Percentiles rank a stretch among this genome's conserved stretches.
These are phyloP conservation scores for Craniophora ligustri DNA, from an alignment of 2,888 invertebrate genomes.

Conservation along the genomic window DNA sequence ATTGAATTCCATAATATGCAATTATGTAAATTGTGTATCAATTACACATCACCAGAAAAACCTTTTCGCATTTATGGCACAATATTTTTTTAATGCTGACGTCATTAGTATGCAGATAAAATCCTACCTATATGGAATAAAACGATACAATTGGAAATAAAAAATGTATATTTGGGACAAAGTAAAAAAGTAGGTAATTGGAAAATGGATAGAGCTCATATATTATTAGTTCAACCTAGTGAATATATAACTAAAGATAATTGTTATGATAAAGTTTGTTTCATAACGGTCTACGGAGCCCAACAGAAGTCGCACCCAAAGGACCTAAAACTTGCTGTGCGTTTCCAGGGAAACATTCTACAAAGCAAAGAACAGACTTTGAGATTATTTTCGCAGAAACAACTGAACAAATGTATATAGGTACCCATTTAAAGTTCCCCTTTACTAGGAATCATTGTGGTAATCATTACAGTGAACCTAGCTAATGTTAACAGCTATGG, in stretches of 20 bases:
- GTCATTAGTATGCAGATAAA: too few species aligned
- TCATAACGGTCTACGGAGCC: neutral
- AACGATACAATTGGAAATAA: too few species aligned
- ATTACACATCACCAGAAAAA: conserved; percentile 13
- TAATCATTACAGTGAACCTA: neutral
- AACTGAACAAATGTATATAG: neutral
- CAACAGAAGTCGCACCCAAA: neutral
- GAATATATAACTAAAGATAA: too few species aligned
- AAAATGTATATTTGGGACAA: too few species aligned
- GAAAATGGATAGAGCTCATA: too few species aligned
- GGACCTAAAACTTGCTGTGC: neutral
- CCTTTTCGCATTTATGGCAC: neutral
- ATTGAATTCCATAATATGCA: conserved; percentile 21
- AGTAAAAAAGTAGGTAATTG: too few species aligned
- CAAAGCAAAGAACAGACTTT: conserved; percentile 3
- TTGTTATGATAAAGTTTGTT: neutral
- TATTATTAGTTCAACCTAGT: too few species aligned
- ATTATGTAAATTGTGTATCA: conserved; percentile 26
- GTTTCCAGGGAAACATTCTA: conserved; percentile 13
- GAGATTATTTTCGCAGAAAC: conserved; percentile 9
- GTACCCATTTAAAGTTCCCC: conserved; percentile 10
- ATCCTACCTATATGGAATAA: too few species aligned
- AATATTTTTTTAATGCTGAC: too few species aligned
- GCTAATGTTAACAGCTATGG: conserved; percentile 12
- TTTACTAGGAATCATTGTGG: conserved; percentile 36